Evolutionary conservation across 2,797 vertebrate species (phyloP), one percentile per base, ranked within the genome.

Genomic region (Lacerta bilineata): DNA sequence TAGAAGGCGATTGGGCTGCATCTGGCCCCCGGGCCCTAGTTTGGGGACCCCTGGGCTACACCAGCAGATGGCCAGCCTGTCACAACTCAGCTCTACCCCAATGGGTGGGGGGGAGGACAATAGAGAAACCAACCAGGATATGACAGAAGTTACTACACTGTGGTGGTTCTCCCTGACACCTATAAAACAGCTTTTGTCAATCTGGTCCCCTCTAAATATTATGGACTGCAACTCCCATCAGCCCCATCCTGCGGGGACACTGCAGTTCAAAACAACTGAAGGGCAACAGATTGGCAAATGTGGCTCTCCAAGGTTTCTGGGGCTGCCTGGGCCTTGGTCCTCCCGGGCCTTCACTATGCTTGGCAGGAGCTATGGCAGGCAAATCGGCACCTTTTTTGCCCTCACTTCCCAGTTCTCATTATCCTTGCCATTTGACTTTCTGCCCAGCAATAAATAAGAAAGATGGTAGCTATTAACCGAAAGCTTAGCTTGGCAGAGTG

Each of bases 401-500:
- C 50, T 55, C 50, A 55, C 50, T 87, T 71, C 76, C 64, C 86
- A 13, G 78, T 87, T n/a, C 86, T 10, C 17, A 80, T 23, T 11
- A 15, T 80, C 79, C 23, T 64, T 39, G 5, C 33, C 8, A 43
- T 20, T 61, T 33, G n/a, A 74, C 43, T 84, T 87, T 43, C 87
- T 83, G 8, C 25, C 55, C 27, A 29, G 10, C 72, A 9, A n/a
- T 29, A 64, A 29, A n/a, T 29, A 61, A 55, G 13, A n/a, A 72
- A 36, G 41, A 50, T 27, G 23, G 64, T 55, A 39, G 4, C 39
- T 93, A 76, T 85, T 64, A 36, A 79, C 78, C 27, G 86, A 85
- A 85, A 87, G 43, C 78, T 89, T 86, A 43, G 46, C 76, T 77
- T 36, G 79, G 72, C 90, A 85, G 83, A 55, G 59, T 83, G 36